A percentile compares a stretch with the other conserved stretches of the same genome.
Conservation (phyloP, 2,888 invertebrate genomes). For the Platerodrilus igneus region DNA sequence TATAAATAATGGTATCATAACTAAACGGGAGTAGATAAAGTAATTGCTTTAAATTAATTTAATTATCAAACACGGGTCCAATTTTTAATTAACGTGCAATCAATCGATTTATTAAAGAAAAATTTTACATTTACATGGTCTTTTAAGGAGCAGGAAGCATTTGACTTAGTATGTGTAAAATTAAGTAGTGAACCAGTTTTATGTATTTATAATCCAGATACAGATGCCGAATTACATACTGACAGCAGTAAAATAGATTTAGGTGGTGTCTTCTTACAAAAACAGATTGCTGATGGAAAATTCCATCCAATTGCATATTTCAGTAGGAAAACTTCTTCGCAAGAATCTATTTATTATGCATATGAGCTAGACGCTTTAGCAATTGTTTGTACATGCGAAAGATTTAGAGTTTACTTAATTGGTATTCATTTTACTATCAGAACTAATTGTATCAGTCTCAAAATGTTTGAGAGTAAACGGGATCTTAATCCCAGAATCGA, state of each 20-base stretch:
- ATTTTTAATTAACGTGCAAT: too few relatives aligned
- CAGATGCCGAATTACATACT: slow-evolving; percentile 28
- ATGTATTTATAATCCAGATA: slow-evolving; percentile 25
- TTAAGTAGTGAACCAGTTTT: slow-evolving; percentile 25
- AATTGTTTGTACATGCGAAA: slow-evolving; percentile 11
- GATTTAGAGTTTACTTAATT: slow-evolving; percentile 23
- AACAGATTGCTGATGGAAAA: slow-evolving; percentile 7
- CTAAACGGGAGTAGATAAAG: too few relatives aligned
- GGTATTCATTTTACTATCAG: too few relatives aligned
- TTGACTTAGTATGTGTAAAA: slow-evolving; percentile 22
- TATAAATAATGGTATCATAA: too few relatives aligned
- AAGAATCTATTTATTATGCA: slow-evolving; percentile 6
- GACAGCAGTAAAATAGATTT: slow-evolving; percentile 27
- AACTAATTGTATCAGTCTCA: slow-evolving; percentile 20
- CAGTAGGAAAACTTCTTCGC: slow-evolving; percentile 7
- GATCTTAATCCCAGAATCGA: slow-evolving; percentile 13
- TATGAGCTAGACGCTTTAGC: slow-evolving; percentile 14
- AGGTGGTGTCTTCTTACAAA: slow-evolving; percentile 28
- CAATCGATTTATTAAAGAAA: slow-evolving; percentile 27
- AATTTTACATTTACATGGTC: slow-evolving; percentile 23
- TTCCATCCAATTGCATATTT: slow-evolving; percentile 12
- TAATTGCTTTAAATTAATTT: too few relatives aligned
- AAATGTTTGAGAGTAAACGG: slow-evolving; percentile 6
- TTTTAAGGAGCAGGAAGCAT: slow-evolving; percentile 22
- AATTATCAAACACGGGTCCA: too few relatives aligned